phyloP scores from a whole-genome alignment of 1,140 invertebrate species.

The Bacillus rossius region DNA sequence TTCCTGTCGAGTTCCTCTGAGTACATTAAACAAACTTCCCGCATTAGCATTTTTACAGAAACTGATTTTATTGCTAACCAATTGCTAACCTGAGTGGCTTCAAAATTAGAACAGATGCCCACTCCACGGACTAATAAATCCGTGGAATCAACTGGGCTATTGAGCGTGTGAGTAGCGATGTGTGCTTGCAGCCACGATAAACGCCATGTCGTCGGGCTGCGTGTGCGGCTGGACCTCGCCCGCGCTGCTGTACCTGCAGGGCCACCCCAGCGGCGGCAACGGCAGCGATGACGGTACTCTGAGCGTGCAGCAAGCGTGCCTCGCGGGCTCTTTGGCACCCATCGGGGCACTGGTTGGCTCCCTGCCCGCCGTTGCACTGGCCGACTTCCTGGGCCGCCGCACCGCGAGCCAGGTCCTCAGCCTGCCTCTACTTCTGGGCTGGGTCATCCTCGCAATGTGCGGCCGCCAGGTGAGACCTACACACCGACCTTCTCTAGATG shows the following conservation, averaged over 20 bases:
- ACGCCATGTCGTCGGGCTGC: conserved; percentile 48
- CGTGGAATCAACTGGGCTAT: too few relatives aligned
- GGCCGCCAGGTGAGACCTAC: too few relatives aligned
- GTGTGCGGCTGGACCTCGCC: conserved; percentile 52
- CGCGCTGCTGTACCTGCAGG: conserved; percentile 40
- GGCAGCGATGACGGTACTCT: neutral
- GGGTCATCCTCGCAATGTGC: conserved; percentile 4
- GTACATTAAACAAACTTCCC: too few relatives aligned
- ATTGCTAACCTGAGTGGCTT: too few relatives aligned
- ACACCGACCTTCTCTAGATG: too few relatives aligned
- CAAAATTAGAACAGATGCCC: too few relatives aligned
- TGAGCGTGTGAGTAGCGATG: too few relatives aligned
- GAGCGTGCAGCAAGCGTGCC: neutral
- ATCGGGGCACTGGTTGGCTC: conserved; percentile 24
- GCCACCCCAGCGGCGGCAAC: neutral
- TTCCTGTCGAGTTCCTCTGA: too few relatives aligned
- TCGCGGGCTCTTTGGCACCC: conserved; percentile 16
- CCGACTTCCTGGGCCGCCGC: conserved; percentile 41
- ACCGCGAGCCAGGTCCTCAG: neutral
- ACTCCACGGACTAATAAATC: too few relatives aligned
- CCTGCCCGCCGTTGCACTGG: conserved; percentile 29
- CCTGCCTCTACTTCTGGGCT: neutral
- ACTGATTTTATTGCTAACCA: too few relatives aligned
- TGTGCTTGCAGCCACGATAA: conserved; percentile 43
- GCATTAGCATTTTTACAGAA: too few relatives aligned